Evolutionary conservation across 2,113 vertebrate genomes (phyloP), one percentile per base, ranked within the genome.

Genomic region (Cyprinodon variegatus): DNA sequence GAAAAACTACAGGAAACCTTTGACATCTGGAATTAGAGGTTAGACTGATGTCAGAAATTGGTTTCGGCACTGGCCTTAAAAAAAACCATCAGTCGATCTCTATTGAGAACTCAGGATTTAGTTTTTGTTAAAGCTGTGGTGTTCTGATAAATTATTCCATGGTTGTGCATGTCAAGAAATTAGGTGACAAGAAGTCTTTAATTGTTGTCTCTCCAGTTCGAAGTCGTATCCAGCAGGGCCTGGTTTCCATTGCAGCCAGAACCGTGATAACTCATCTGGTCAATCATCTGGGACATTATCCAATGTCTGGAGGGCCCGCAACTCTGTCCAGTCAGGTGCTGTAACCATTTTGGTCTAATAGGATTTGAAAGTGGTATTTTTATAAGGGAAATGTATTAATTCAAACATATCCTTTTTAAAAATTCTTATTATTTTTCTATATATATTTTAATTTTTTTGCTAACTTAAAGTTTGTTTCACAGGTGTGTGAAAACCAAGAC

Each of bases 221-320:
- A 84, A 97, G 94, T 65, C 97, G 96, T 13, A 97, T 99, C 90
- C 98, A 99, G 69, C 97, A 97, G 85, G 98, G 97, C 88, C 94
- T 99, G 82, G 97, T 99, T 81, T 98, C 97, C 72, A 95, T 99
- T 73, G 97, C 98, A 63, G 98, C 98, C 76, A 96, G 98, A 66
- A 99, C 97, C n/a, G 96, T 99, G 50, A 97, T 99, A 88, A 97
- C 97, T 11, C 98, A 99, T 89, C 93, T 99, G 77, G 96, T 99
- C 85, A 99, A 99, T 90, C 97, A 98, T 88, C 93, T 99, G 74
- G 97, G 96, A 69, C 98, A 99, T 93, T 99, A 98, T 91, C 98
- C 98, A 14, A 97, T 98, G 96, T 97, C 96, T 0, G 98, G 98
- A 78, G 98, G 98, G 46, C 98, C 98, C 11, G 97, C 98, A 53